Evolutionary conservation across 2,113 vertebrate genomes (phyloP), one percentile per base, ranked within the genome.

Genomic region (Oryzias celebensis): DNA sequence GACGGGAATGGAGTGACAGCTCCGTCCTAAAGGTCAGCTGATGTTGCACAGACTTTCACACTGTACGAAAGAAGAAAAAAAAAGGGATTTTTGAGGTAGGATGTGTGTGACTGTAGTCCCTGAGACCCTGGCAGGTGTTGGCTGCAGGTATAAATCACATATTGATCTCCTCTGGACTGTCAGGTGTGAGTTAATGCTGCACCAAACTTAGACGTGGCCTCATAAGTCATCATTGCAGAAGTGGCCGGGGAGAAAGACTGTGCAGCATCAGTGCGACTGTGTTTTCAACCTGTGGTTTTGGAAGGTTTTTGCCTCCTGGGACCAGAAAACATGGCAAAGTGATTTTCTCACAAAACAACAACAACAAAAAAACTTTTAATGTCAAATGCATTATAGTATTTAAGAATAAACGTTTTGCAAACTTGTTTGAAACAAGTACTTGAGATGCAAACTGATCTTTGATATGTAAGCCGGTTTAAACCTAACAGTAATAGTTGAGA

Each of bases 101-200:
- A 15, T 44, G 48, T 51, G 59, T 75, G 59, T 45, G 46, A 5
- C 13, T 28, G 64, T 65, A 47, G 43, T 51, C 53, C 65, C 65
- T 15, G 31, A 61, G 59, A 50, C 66, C 63, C 51, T 54, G 60
- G 62, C 70, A 65, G 60, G 77, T 75, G 81, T 63, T 52, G 58
- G 73, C 65, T 75, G 56, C 63, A 47, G 68, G 72, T 76, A 68
- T 70, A 62, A 71, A 87, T 81, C 82, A 77, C 80, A 79, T 86
- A 90, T 72, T 76, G 70, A 81, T 78, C 58, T 62, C n/a, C 62
- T 62, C 54, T 67, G 64, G 63, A 64, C 23, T 66, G 65, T 72
- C 71, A 79, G 52, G 68, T 46, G 65, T 69, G 73, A 78, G 57
- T 54, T 70, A 59, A 41, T 59, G 49, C 75, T 68, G 82, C 66